phyloP scores from a whole-genome alignment of 2,888 invertebrate species.

The Nemurella pictetii region DNA sequence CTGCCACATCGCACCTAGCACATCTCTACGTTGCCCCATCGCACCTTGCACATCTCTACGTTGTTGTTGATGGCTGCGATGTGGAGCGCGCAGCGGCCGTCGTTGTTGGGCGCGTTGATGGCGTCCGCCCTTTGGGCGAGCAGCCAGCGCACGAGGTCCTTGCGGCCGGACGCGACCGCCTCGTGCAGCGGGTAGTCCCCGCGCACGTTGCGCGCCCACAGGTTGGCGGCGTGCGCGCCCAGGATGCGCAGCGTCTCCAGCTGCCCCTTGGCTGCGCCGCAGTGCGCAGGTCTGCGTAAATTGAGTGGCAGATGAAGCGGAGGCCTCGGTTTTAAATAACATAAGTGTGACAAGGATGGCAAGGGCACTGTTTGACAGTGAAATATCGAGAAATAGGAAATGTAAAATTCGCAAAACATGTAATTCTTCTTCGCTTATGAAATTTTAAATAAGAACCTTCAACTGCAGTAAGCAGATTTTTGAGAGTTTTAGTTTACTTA shows the following conservation, averaged over 20 bases:
- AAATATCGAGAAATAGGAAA: too few species aligned
- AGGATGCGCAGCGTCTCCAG: slow-evolving; percentile 81
- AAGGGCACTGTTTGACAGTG: too few species aligned
- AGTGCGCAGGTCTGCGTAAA: slow-evolving; percentile 82
- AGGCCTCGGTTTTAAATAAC: too few species aligned
- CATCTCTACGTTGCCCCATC: too few species aligned
- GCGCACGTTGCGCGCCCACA: slow-evolving; percentile 89
- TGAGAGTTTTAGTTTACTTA: too few species aligned
- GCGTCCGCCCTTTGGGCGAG: slow-evolving; percentile 79
- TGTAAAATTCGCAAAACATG: too few species aligned
- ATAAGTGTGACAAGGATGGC: too few species aligned
- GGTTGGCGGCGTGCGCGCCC: slow-evolving; percentile 76
- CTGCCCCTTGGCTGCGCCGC: slow-evolving; percentile 95
- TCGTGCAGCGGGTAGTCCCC: slow-evolving; percentile 96
- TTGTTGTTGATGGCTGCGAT: slow-evolving; percentile 93
- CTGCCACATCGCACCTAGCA: too few species aligned
- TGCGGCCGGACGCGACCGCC: slow-evolving; percentile 88
- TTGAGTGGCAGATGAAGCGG: too few species aligned
- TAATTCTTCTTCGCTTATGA: too few species aligned
- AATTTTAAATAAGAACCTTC: too few species aligned
- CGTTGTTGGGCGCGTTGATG: slow-evolving; percentile 86
- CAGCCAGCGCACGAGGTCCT: slow-evolving; percentile 87
- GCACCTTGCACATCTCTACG: slow-evolving; percentile 85
- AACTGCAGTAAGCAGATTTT: too few species aligned
- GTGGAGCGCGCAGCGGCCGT: slow-evolving; percentile 90